Conservation (phyloP, 2,113 vertebrate genomes). For the Lycocorax pyrrhopterus region DNA sequence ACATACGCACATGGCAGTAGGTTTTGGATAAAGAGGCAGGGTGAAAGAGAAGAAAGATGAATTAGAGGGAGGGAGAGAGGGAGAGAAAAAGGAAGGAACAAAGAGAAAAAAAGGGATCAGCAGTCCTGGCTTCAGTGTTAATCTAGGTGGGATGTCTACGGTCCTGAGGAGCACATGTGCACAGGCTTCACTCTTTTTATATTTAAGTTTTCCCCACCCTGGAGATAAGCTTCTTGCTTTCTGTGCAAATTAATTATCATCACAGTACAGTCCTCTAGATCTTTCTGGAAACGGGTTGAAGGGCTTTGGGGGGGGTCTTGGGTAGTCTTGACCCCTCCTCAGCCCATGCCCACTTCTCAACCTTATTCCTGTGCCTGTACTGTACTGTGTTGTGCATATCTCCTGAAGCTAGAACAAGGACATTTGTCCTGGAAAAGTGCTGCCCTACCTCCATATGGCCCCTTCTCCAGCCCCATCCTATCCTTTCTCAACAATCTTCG, state of each 20-base stretch:
- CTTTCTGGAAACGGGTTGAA: not conserved
- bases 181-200: not conserved
- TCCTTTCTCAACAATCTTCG: not conserved
- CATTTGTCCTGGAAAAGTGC: not conserved
- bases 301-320: not conserved
- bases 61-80: not conserved
- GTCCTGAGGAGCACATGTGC: not conserved
- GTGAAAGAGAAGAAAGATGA: not conserved
- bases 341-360: not conserved
- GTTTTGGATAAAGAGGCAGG: not conserved
- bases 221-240: not conserved
- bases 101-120: not conserved
- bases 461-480: not conserved
- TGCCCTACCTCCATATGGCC: not conserved
- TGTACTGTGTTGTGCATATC: not conserved
- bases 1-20: not conserved
- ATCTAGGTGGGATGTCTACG: too few relatives aligned
- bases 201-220: not conserved
- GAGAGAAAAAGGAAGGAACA: rapidly evolving
- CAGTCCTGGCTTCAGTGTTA: not conserved
- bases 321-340: not conserved
- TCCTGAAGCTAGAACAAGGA: not conserved
- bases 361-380: not conserved
- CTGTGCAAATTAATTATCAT: not conserved
- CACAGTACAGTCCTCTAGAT: not conserved